phyloP scores from a whole-genome alignment of 2,888 invertebrate species.

The Himalopsyche kuldschensis region DNA sequence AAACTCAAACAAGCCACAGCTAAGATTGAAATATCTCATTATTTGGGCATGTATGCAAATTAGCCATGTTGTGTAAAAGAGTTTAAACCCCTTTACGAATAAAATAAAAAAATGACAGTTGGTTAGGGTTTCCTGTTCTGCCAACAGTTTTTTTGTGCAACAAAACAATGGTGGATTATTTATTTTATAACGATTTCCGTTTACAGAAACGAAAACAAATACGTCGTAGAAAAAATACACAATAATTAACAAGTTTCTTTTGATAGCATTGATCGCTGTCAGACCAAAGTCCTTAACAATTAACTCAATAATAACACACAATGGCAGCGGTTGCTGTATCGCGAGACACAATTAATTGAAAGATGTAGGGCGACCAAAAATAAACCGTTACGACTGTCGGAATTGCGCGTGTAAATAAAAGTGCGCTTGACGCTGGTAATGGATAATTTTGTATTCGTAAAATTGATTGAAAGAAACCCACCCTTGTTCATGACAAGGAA shows the following conservation, averaged over 20 bases:
- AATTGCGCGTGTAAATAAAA: neutral
- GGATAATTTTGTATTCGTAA: neutral
- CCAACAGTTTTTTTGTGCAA: neutral
- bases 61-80: too few species aligned
- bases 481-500: constrained; percentile 30
- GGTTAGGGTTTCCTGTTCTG: too few species aligned
- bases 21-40: too few species aligned
- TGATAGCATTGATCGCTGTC: neutral
- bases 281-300: constrained; percentile 1
- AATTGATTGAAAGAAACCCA: constrained; percentile 23
- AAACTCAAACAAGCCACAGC: too few species aligned
- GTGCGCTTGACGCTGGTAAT: neutral
- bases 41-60: too few species aligned
- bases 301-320: neutral
- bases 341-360: neutral
- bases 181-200: neutral
- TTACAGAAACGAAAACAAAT: neutral
- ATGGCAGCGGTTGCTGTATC: neutral
- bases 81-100: too few species aligned
- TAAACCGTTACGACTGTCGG: neutral
- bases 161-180: neutral
- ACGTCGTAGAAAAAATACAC: neutral
- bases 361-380: neutral
- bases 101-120: too few species aligned
- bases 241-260: neutral